Conservation (phyloP, 2,888 invertebrate species). For the Tipula confusa region DNA sequence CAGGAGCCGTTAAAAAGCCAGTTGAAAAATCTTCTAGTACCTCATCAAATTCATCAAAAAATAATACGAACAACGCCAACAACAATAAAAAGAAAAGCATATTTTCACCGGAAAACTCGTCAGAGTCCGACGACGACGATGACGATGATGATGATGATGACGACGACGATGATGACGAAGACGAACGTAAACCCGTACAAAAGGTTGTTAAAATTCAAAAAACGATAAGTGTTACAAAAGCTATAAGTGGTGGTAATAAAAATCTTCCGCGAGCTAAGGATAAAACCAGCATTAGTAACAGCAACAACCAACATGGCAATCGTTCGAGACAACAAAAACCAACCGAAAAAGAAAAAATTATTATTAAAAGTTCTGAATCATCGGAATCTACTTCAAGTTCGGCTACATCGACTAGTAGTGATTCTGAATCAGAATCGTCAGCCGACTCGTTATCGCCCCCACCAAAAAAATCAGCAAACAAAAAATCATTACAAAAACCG, state of each 20-base stretch:
- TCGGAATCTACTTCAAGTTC: slow-evolving; percentile 44
- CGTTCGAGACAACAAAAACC: slow-evolving; percentile 44
- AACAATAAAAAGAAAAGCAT: slow-evolving; percentile 79
- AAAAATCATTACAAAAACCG: slow-evolving; percentile 39
- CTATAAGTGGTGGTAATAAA: slow-evolving; percentile 48
- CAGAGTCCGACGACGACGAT: slow-evolving; percentile 57
- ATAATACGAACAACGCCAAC: slow-evolving; percentile 32
- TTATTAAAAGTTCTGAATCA: slow-evolving; percentile 40
- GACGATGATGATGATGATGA: slow-evolving; percentile 38
- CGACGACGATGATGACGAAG: neutral
- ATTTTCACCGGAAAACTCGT: slow-evolving; percentile 75
- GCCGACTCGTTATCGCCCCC: slow-evolving; percentile 40
- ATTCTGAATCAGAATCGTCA: slow-evolving; percentile 46
- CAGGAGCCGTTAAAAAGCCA: slow-evolving; percentile 40
- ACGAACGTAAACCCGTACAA: slow-evolving; percentile 31
- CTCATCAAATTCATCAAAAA: slow-evolving; percentile 13
- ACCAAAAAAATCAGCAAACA: slow-evolving; percentile 37
- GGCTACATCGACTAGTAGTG: slow-evolving; percentile 42
- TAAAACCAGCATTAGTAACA: slow-evolving; percentile 37
- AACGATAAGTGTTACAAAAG: slow-evolving; percentile 42
- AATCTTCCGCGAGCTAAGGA: slow-evolving; percentile 41
- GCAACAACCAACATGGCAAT: neutral
- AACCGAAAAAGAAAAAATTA: slow-evolving; percentile 39
- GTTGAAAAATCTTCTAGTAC: slow-evolving; percentile 1
- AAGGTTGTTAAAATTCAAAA: slow-evolving; percentile 25